Evolutionary conservation across 2,888 invertebrate species (phyloP), one percentile per base, ranked within the genome.

Genomic region (Zhengitettix transpicula): DNA sequence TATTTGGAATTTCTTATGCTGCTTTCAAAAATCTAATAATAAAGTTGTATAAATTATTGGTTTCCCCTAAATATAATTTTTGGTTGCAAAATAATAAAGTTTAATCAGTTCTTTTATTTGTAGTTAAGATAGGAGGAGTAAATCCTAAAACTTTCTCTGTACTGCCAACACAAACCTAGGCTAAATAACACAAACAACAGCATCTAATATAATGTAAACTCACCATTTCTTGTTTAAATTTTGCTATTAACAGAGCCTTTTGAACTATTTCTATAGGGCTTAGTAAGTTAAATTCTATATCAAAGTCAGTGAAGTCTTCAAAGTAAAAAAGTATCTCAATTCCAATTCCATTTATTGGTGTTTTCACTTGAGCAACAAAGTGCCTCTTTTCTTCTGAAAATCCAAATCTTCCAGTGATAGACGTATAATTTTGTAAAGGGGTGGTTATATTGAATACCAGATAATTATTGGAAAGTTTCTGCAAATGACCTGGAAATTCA

Each of bases 361-460:
- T 82, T 54, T 81, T 78, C 0, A 89, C 73, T 74, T 86, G 82
- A 0, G 89, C 87, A 0, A 89, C 85, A 0, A 87, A 72, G 70
- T 88, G 87, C 55, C 80, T 76, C 57, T 84, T 79, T 9, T 77
- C 75, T 64, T 88, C 87, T 1, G 84, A 82, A 60, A 89, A 78
- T 1, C 87, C 87, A 66, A 89, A 83, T 3, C 84, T 74, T 0
- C 84, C 87, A 0, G 79, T 78, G 17, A 86, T 76, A 14, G 77
- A 79, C 0, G 81, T 76, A 67, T 83, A 82, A 59, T 83, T 83
- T 56, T 84, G 81, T 56, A 84, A 74, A 0, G 87, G 86, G 5
- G 87, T 87, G 0, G 87, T 87, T 7, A 88, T 78, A 70, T 89
- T 89, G 16, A 89, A 79, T 1, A 78, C 77, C 1, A 88, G 69